Percentiles rank a stretch among this genome's conserved stretches.
phyloP scores from a whole-genome alignment of 92 coral and sea anemone genomes.

The Siderastrea siderea region DNA sequence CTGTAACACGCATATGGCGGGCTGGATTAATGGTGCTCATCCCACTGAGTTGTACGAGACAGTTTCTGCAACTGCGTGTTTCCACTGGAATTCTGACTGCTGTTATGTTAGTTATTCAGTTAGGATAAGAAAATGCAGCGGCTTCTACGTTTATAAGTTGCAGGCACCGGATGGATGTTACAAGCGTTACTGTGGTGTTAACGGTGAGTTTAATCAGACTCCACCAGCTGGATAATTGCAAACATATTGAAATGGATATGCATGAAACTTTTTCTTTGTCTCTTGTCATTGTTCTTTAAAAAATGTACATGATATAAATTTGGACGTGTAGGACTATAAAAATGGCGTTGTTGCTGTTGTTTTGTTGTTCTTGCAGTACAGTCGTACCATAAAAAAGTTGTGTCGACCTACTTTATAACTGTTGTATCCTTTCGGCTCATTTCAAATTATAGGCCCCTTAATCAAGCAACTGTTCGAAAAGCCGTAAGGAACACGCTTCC shows the following conservation, averaged over 20 bases:
- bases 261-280: neutral
- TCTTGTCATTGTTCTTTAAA: too few relatives aligned
- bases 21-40: slow-evolving; percentile 30
- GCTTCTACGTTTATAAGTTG: slow-evolving; percentile 23
- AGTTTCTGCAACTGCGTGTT: slow-evolving; percentile 1
- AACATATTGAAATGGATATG: neutral
- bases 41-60: neutral
- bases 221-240: too few relatives aligned
- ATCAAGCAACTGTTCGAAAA: too few relatives aligned
- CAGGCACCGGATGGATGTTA: neutral
- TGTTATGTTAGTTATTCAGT: neutral
- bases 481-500: too few relatives aligned
- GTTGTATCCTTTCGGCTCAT: neutral
- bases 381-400: too few relatives aligned
- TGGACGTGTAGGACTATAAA: too few relatives aligned
- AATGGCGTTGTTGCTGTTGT: too few relatives aligned
- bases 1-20: slow-evolving; percentile 14
- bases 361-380: neutral
- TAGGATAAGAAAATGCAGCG: slow-evolving; percentile 24
- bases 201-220: neutral
- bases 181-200: slow-evolving; percentile 23
- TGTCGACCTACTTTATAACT: too few relatives aligned
- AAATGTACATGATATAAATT: too few relatives aligned
- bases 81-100: slow-evolving; percentile 1
- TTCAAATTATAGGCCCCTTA: too few relatives aligned